Conservation (phyloP, 2,113 vertebrate species). For the Apteryx mantelli region DNA sequence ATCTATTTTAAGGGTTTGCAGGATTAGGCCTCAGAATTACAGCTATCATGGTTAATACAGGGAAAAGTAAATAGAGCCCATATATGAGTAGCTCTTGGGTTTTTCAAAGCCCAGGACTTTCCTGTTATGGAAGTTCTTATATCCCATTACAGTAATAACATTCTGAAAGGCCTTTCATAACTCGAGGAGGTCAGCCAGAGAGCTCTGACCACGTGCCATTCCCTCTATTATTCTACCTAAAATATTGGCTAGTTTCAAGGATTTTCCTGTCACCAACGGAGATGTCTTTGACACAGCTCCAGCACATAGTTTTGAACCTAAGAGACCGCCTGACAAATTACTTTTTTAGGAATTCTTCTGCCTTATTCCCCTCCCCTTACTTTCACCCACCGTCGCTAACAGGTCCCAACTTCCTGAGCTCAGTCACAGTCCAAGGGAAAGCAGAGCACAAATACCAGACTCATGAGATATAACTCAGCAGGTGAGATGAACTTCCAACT, state of each 20-base stretch:
- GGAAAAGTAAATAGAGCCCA: neutral
- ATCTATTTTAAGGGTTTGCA: neutral
- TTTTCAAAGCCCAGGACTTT: neutral
- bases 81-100: neutral
- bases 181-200: neutral
- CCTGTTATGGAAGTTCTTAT: neutral
- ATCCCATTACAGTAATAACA: neutral
- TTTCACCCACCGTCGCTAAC: neutral
- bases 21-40: neutral
- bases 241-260: neutral
- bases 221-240: neutral
- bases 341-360: neutral
- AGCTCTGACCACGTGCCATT: neutral
- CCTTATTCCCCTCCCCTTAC: neutral
- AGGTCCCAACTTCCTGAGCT: neutral
- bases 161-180: neutral
- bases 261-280: neutral
- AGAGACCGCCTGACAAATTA: fast-evolving
- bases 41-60: neutral
- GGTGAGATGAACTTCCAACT: fast-evolving
- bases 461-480: neutral
- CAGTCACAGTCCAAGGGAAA: neutral
- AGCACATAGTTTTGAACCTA: neutral
- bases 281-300: fast-evolving
- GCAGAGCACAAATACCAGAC: neutral